Evolutionary conservation across 2,888 invertebrate genomes (phyloP).

Genomic region (Andrena chrysosceles): DNA sequence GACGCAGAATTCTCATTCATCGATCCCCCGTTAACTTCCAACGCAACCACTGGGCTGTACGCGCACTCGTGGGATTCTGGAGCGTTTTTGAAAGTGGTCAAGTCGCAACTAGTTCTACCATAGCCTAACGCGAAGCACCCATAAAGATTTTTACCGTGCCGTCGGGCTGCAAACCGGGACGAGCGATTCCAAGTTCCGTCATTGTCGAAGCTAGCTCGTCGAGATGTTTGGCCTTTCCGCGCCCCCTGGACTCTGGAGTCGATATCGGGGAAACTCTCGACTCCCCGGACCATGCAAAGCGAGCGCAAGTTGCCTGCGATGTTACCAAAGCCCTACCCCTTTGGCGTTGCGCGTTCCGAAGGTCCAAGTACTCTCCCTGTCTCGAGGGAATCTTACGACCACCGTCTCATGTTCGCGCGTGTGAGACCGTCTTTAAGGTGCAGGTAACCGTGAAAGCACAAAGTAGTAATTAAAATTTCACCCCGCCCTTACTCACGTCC

Average conservation of each 20-base stretch:
- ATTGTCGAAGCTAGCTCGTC: conserved; percentile 14
- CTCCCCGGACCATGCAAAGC: conserved; percentile 20
- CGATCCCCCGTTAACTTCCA: background rate
- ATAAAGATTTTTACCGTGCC: background rate
- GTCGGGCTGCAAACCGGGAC: background rate
- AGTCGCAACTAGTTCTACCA: background rate
- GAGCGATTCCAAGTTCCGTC: conserved; percentile 7
- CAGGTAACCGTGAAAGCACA: conserved; percentile 21
- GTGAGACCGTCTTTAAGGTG: conserved; percentile 22
- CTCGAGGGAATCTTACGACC: conserved; percentile 16
- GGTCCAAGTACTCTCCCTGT: conserved; percentile 25
- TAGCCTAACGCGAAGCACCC: background rate
- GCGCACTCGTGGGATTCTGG: background rate
- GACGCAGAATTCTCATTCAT: background rate
- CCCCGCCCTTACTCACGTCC: background rate
- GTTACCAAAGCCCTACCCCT: background rate
- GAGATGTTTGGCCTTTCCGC: background rate
- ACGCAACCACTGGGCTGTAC: background rate
- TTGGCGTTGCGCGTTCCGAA: conserved; percentile 1
- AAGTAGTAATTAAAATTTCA: conserved; percentile 50
- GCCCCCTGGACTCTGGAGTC: background rate
- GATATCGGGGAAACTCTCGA: conserved; percentile 25
- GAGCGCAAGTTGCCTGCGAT: conserved; percentile 8
- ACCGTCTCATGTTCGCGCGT: conserved; percentile 21
- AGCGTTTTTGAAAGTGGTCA: background rate